These are phyloP conservation scores for Carterocephalus palaemon DNA, from an alignment of 2,888 invertebrate genomes.

Conservation along the genomic window DNA sequence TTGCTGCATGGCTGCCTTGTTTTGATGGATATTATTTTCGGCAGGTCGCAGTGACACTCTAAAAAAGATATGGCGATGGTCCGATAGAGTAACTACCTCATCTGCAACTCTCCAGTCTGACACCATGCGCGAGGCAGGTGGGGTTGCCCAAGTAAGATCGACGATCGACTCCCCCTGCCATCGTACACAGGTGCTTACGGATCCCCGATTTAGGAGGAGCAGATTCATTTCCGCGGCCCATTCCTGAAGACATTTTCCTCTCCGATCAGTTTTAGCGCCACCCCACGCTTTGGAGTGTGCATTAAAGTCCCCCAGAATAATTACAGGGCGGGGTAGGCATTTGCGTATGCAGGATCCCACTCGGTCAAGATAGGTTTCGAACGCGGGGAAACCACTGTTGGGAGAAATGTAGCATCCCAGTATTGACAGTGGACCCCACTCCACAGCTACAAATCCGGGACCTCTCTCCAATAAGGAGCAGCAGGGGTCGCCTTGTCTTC, in stretches of 20 bases:
- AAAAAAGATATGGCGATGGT: no score
- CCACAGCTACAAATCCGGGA: no score
- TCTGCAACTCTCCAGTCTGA: no score
- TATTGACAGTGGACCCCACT: no score
- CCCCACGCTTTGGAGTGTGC: conserved; percentile 23
- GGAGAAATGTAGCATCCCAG: conserved; percentile 26
- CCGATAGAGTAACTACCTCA: no score
- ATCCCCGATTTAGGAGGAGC: conserved; percentile 20
- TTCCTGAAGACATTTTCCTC: no score
- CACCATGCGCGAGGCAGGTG: no score
- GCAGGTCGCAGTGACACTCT: no score
- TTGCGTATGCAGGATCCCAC: conserved; percentile 14
- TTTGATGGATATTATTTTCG: no score
- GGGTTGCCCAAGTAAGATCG: conserved; percentile 14
- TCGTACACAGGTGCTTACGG: conserved; percentile 27
- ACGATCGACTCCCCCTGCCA: conserved; percentile 32
- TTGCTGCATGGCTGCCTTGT: conserved; percentile 4
- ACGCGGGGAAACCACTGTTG: conserved; percentile 13
- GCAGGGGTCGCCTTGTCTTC: no score
- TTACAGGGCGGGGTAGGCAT: conserved; percentile 12
- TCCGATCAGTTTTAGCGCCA: no score
- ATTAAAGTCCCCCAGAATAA: conserved; percentile 24
- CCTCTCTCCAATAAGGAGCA: no score
- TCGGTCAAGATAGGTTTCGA: conserved; percentile 17
- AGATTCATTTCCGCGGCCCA: conserved; percentile 23